Percentiles rank a stretch among this genome's conserved stretches.
Conservation (phyloP, 2,888 invertebrate genomes). For the Lepetodrilus schrolli region DNA sequence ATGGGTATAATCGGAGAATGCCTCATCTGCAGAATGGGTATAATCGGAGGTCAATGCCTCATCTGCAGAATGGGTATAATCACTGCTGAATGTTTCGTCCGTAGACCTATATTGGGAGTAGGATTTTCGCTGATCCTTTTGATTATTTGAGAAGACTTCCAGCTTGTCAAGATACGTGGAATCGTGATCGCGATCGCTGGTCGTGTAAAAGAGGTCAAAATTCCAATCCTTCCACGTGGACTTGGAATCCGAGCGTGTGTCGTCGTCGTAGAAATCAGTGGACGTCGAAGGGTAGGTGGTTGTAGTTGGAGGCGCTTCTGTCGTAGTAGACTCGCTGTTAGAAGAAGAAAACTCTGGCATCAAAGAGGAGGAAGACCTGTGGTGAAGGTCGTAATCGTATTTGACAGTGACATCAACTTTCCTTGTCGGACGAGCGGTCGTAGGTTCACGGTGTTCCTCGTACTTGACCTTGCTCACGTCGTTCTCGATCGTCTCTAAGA, state of each 20-base stretch:
- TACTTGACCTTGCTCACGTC: slow-evolving; percentile 22
- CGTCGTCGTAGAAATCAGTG: slow-evolving; percentile 1
- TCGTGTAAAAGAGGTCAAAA: slow-evolving; percentile 10
- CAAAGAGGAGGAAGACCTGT: not conserved
- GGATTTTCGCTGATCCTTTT: not conserved
- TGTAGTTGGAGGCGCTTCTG: not conserved
- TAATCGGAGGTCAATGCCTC: not conserved
- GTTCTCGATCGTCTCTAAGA: slow-evolving; percentile 29
- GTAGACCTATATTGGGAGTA: not conserved
- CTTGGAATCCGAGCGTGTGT: not conserved
- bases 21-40: too few relatives aligned
- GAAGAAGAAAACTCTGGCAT: not conserved
- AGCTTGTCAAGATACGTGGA: not conserved
- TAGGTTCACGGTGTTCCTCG: not conserved
- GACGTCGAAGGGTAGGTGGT: not conserved
- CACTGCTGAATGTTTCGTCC: not conserved
- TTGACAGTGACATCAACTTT: not conserved
- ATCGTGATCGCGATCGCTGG: not conserved
- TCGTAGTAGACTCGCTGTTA: not conserved
- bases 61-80: too few relatives aligned
- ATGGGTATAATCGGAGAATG: not conserved
- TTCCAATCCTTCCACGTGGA: slow-evolving; percentile 22
- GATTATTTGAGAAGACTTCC: not conserved
- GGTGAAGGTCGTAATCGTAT: not conserved
- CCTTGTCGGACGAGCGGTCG: not conserved